Percentiles rank a stretch among this genome's conserved stretches.
phyloP scores from a whole-genome alignment of 2,888 invertebrate species.

The Ormyrus rosae region DNA sequence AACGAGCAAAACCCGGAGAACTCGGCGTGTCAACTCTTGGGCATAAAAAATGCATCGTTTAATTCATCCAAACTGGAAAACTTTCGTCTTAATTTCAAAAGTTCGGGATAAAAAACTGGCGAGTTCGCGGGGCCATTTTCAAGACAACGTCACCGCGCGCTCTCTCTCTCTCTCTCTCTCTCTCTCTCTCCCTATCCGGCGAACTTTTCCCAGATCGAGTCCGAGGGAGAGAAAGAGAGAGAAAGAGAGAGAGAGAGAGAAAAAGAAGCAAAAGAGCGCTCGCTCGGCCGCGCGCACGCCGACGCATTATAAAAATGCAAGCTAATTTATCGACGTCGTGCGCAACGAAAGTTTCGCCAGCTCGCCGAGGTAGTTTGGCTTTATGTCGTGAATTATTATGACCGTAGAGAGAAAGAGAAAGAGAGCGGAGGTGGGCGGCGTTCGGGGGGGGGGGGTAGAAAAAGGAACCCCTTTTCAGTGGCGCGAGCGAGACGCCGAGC shows the following conservation, averaged over 20 bases:
- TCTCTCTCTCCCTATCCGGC: constrained; percentile 15
- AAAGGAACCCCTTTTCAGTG: constrained; percentile 52
- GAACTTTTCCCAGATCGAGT: constrained; percentile 42
- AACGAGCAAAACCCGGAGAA: constrained; percentile 37
- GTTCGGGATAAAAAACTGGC: constrained; percentile 37
- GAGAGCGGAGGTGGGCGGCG: constrained; percentile 51
- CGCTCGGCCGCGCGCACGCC: constrained; percentile 46
- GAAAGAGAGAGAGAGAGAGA: constrained; percentile 6
- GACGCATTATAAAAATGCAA: constrained; percentile 65
- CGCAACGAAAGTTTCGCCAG: constrained; percentile 62
- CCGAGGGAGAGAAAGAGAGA: constrained; percentile 2
- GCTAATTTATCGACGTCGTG: constrained; percentile 66
- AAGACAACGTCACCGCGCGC: constrained; percentile 39
- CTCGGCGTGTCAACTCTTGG: constrained; percentile 24
- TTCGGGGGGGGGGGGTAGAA: constrained; percentile 57
- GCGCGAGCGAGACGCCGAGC: neutral
- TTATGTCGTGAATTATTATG: constrained; percentile 73
- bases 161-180: constrained; percentile 14
- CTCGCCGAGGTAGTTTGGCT: constrained; percentile 64
- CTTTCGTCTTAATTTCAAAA: constrained; percentile 47
- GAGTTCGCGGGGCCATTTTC: constrained; percentile 41
- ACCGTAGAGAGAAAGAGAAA: constrained; percentile 58
- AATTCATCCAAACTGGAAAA: constrained; percentile 53
- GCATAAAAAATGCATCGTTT: constrained; percentile 51
- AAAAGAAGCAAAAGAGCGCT: constrained; percentile 14